phyloP scores from a whole-genome alignment of 2,797 vertebrate genomes.

The Naso thynnoides region DNA sequence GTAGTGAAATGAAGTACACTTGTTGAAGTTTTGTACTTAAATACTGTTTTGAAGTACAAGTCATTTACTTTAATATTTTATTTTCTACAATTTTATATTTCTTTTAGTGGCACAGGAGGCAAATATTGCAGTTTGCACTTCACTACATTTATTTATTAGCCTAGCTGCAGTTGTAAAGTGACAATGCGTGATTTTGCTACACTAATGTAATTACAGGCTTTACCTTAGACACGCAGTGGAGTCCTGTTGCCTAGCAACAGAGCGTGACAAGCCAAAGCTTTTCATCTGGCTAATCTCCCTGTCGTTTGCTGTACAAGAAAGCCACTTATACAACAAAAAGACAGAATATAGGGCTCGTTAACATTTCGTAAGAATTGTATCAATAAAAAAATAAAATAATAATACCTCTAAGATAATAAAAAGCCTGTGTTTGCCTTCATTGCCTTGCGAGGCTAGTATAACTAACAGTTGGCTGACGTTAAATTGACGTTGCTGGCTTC shows the following conservation, averaged over 20 bases:
- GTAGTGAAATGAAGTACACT: not conserved
- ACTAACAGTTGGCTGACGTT: not conserved
- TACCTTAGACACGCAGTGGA: slow-evolving; percentile 48
- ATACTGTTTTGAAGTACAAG: too few species aligned
- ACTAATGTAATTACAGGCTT: slow-evolving; percentile 86
- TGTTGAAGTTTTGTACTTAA: not conserved
- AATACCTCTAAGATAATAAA: not conserved
- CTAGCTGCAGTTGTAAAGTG: not conserved
- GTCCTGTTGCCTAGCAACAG: slow-evolving; percentile 85
- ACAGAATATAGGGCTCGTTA: too few species aligned
- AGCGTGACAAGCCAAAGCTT: slow-evolving; percentile 71
- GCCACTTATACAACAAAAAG: not conserved
- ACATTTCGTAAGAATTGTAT: rapidly evolving
- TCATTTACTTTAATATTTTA: too few species aligned
- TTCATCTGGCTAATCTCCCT: slow-evolving; percentile 72
- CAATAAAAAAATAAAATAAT: rapidly evolving
- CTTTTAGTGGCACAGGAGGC: too few species aligned
- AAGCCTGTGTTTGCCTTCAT: not conserved
- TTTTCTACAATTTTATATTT: too few species aligned
- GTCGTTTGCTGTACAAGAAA: slow-evolving; percentile 28
- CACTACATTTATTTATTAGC: too few species aligned
- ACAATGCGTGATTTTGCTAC: slow-evolving; percentile 42
- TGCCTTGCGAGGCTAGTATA: not conserved
- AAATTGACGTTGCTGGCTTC: not conserved
- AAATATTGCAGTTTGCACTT: not conserved